Conservation (phyloP, 2,113 vertebrate species). For the Mus musculus region GRCm39 chr6:32732501-32733000, state of each 20-base stretch:
- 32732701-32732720: neutral
- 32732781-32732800: neutral
- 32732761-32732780: neutral
- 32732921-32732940: neutral
- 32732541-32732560: too few species aligned
- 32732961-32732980: neutral
- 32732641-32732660: neutral
- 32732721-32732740: neutral
- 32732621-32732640: neutral
- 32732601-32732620: neutral
- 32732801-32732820: neutral
- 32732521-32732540: neutral
- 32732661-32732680: neutral
- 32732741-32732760: neutral
- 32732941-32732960: neutral
- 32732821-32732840: neutral
- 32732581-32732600: neutral
- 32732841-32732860: neutral
- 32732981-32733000: neutral
- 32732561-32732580: neutral
- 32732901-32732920: neutral
- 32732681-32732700: neutral
- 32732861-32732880: neutral
- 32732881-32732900: neutral
- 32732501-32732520: neutral